Conservation (phyloP, 2,888 invertebrate species). For the Coelopa pilipes region DNA sequence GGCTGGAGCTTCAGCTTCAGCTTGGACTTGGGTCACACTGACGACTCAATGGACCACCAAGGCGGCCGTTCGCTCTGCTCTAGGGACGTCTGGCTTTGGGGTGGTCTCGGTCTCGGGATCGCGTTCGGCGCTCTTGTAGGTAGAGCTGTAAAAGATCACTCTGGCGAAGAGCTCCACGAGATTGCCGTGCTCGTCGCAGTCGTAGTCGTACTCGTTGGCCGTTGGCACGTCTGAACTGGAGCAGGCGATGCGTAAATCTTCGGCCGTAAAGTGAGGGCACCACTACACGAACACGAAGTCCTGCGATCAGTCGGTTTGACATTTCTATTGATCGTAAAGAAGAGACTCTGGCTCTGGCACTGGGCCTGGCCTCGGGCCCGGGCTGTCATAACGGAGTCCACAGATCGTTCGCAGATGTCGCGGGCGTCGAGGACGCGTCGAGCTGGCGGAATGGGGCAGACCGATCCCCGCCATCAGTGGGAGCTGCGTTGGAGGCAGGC, state of each 20-base stretch:
- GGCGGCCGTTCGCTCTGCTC: conserved; percentile 7
- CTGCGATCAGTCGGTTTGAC: conserved; percentile 23
- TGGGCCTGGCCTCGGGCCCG: not conserved
- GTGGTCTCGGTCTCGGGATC: no score
- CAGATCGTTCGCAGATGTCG: conserved; percentile 37
- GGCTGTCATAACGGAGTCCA: conserved; percentile 8
- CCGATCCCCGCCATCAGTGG: not conserved
- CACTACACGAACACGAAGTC: conserved; percentile 41
- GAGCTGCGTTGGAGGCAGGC: conserved; percentile 14
- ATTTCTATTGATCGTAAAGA: conserved; percentile 38
- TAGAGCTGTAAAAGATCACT: conserved; percentile 49
- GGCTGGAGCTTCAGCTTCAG: not conserved
- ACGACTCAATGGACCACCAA: conserved; percentile 41
- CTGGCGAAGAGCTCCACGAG: conserved; percentile 52
- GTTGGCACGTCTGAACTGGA: not conserved
- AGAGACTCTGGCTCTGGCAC: no score
- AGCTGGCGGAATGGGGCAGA: conserved; percentile 26
- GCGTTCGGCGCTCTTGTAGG: conserved; percentile 29
- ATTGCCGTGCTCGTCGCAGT: conserved; percentile 41
- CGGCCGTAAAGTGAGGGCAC: conserved; percentile 35
- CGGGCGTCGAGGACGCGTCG: conserved; percentile 29
- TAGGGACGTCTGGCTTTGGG: conserved; percentile 39
- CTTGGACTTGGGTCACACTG: not conserved
- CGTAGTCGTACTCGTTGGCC: conserved; percentile 2
- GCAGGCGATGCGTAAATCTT: not conserved